Conservation (phyloP, 1,140 invertebrate genomes). For the Reticulitermes speratus region DNA sequence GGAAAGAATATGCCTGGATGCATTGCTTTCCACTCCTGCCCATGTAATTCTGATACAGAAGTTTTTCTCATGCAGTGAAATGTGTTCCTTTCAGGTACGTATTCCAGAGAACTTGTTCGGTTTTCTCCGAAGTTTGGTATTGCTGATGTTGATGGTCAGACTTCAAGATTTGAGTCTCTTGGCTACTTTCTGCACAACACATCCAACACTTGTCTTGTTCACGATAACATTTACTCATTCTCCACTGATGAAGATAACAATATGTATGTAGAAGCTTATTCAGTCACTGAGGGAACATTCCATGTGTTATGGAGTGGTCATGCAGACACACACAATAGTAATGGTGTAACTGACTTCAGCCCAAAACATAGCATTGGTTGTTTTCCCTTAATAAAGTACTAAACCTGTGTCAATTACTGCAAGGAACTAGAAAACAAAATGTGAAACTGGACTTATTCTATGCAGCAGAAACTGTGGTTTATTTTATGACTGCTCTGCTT, state of each 20-base stretch:
- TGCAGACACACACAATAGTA: background rate
- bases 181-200: slow-evolving; percentile 37
- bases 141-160: background rate
- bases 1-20: too few relatives aligned
- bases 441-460: too few relatives aligned
- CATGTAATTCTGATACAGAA: too few relatives aligned
- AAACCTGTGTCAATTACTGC: background rate
- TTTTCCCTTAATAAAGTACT: slow-evolving; percentile 35
- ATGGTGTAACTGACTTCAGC: slow-evolving; percentile 33
- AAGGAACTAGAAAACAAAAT: too few relatives aligned
- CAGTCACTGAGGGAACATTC: slow-evolving; percentile 35
- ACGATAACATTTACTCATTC: slow-evolving; percentile 38
- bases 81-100: slow-evolving; percentile 34
- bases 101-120: slow-evolving; percentile 35
- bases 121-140: slow-evolving; percentile 32
- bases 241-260: slow-evolving; percentile 33
- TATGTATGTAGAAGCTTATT: slow-evolving; percentile 38
- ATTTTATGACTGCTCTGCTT: too few relatives aligned
- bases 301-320: slow-evolving; percentile 33
- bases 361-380: slow-evolving; percentile 36
- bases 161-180: slow-evolving; percentile 33
- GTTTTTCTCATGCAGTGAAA: background rate
- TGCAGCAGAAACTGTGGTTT: too few relatives aligned
- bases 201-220: slow-evolving; percentile 40
- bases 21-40: too few relatives aligned